Base-by-base conservation (phyloP, 2,888 invertebrate species). In the Monochamus alternatus region DNA sequence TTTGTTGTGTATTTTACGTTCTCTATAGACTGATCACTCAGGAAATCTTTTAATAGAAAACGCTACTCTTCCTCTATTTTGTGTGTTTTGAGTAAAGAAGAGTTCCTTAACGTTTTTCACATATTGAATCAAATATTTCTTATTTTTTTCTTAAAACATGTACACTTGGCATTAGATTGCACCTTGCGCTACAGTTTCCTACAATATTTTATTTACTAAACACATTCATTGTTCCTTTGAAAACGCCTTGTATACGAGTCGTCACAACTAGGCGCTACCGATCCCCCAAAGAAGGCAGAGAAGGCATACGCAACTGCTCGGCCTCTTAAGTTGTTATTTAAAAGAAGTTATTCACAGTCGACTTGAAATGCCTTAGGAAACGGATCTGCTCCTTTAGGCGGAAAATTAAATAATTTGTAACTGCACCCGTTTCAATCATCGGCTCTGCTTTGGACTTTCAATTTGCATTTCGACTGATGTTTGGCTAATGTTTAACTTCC, bases 381-480 rank as follows among this genome's bases (percentile, higher is more conserved):
- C 86, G 86, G 85, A 87, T 86, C 86, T 86, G 87, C 82, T 86
- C 87, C 84, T 86, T 87, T 87, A 82, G 83, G 86, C 84, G 88
- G 87, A 88, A 88, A 88, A 88, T 88, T 88, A 87, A 88, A 88
- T 88, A 88, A 88, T 88, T 87, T 87, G 85, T 87, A 86, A 86
- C 86, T 86, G 83, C 84, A 81, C 80, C 78, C 81, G 78, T 82
- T 85, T 85, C 83, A 83, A 85, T 85, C 84, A 83, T 81, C 82
- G 78, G 81, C 81, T 81, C 80, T 80, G 73, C 78, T 80, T 80
- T 80, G 58, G 70, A 79, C 79, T 83, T 82, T 80, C 82, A 82
- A 81, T 82, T 83, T 83, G 76, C 77, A 76, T 79, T 79, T 80
- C 77, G 76, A 78, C 77, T 77, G 80, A 78, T 78, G 80, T 80